Conservation (phyloP, 2,113 vertebrate genomes). For the Galeopterus variegatus region DNA sequence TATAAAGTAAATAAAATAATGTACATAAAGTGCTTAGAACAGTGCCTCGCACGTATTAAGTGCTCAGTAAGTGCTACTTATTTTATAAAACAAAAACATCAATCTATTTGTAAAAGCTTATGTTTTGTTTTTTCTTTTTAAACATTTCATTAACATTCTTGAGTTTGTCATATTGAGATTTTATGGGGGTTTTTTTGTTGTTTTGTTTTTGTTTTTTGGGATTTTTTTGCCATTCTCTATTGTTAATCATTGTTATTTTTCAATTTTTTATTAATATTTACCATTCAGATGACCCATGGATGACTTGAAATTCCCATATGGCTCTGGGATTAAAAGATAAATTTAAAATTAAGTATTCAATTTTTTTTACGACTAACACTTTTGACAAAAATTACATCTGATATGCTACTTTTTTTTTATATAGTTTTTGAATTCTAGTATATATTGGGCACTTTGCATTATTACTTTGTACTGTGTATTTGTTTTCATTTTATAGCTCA, state of each 20-base stretch:
- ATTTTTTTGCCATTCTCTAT: background rate
- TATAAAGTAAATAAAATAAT: background rate
- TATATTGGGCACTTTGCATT: background rate
- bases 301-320: background rate
- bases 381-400: background rate
- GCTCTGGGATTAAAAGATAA: background rate
- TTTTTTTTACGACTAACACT: background rate
- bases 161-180: background rate
- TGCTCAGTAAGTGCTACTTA: background rate
- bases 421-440: background rate
- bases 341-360: background rate
- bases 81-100: background rate
- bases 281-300: background rate
- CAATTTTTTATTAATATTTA: background rate
- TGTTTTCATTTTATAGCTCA: background rate
- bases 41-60: background rate
- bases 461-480: background rate
- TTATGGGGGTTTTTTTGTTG: no score
- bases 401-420: background rate
- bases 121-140: background rate
- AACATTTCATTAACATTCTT: background rate
- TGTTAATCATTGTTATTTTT: background rate
- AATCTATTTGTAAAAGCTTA: background rate
- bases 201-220: no score
- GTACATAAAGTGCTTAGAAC: background rate